phyloP scores from a whole-genome alignment of 2,888 invertebrate species.

The Pristionchus fissidentatus region DNA sequence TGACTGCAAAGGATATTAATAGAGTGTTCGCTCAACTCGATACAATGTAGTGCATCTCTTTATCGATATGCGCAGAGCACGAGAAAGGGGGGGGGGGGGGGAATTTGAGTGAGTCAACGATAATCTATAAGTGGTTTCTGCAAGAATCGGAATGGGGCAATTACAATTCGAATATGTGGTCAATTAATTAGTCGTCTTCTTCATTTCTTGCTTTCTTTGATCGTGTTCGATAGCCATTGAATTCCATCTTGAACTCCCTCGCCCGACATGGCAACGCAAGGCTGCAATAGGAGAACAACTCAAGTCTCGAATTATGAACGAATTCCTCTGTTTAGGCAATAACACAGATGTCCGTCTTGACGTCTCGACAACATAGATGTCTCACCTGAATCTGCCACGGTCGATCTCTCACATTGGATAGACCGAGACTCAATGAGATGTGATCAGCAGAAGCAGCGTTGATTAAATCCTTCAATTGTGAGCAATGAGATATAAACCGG shows the following conservation, averaged over 20 bases:
- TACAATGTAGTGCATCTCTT: slow-evolving; percentile 29
- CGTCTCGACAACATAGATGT: too few relatives aligned
- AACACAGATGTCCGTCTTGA: background rate
- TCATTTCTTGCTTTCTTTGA: slow-evolving; percentile 22
- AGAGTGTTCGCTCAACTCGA: too few relatives aligned
- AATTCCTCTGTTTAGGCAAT: background rate
- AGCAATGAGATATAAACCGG: background rate
- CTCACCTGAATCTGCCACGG: slow-evolving; percentile 95
- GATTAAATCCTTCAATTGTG: slow-evolving; percentile 82
- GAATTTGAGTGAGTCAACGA: background rate
- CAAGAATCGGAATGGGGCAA: background rate
- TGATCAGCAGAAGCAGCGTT: slow-evolving; percentile 84
- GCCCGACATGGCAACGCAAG: slow-evolving; percentile 91
- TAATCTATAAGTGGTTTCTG: background rate
- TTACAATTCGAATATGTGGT: background rate
- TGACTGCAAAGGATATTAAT: background rate
- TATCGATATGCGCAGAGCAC: slow-evolving; percentile 34
- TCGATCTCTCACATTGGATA: slow-evolving; percentile 81
- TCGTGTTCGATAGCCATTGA: slow-evolving; percentile 72
- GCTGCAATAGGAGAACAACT: background rate
- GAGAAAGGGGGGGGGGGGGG: too few relatives aligned
- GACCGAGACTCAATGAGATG: slow-evolving; percentile 81
- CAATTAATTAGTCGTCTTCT: background rate
- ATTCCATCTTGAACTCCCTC: slow-evolving; percentile 84
- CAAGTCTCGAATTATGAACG: background rate